These are phyloP conservation scores for Drosophila birchii DNA, from an alignment of 2,888 invertebrate species.

Conservation along the genomic window DNA sequence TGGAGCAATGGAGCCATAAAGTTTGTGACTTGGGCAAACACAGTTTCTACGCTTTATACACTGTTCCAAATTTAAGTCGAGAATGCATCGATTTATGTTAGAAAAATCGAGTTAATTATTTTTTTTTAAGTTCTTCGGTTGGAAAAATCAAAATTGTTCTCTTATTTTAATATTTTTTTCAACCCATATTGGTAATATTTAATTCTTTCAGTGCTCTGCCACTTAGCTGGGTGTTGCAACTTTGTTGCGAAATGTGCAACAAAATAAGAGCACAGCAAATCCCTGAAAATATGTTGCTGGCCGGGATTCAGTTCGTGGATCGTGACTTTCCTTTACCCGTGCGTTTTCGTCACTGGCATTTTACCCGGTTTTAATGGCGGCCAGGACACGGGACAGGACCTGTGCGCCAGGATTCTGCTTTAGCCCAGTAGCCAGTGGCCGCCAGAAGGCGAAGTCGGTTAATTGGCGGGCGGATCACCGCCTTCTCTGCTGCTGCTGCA, in stretches of 20 bases:
- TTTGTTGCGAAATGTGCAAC: constrained; percentile 72
- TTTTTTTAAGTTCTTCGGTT: too few relatives aligned
- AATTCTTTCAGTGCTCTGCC: constrained; percentile 1
- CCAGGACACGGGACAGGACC: constrained; percentile 20
- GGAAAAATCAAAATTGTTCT: too few relatives aligned
- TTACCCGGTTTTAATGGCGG: constrained; percentile 67
- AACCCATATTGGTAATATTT: too few relatives aligned
- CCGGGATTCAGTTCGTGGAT: constrained; percentile 14
- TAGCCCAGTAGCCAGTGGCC: neutral
- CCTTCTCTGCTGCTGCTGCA: constrained; percentile 18
- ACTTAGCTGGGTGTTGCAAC: constrained; percentile 44
- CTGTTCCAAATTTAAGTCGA: neutral
- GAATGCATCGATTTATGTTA: too few relatives aligned
- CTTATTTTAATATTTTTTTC: too few relatives aligned
- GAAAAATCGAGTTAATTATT: too few relatives aligned
- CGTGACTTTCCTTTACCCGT: constrained; percentile 19
- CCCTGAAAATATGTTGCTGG: constrained; percentile 38
- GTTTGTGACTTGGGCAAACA: constrained; percentile 57
- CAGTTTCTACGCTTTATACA: constrained; percentile 10
- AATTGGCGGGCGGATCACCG: constrained; percentile 62
- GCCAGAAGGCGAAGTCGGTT: constrained; percentile 46
- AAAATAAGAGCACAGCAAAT: constrained; percentile 19
- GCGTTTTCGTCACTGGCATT: constrained; percentile 70
- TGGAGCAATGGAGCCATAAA: constrained; percentile 53
- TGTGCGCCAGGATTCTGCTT: neutral